phyloP scores from a whole-genome alignment of 2,888 invertebrate genomes.

The Allacma fusca region DNA sequence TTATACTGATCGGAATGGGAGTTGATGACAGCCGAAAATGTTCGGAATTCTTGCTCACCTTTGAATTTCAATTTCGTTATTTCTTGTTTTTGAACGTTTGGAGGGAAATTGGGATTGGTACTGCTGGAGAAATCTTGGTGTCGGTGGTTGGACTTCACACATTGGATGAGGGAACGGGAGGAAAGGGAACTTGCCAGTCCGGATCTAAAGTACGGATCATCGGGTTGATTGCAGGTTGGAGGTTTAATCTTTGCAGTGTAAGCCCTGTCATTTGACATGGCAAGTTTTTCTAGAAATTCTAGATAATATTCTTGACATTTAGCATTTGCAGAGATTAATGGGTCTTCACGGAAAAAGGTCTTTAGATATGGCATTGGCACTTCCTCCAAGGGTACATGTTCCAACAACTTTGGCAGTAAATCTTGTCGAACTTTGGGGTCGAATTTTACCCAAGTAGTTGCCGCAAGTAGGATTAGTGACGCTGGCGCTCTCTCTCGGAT shows the following conservation, averaged over 20 bases:
- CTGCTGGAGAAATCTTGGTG: too few relatives aligned
- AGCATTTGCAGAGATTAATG: neutral
- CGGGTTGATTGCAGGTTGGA: neutral
- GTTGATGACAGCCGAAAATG: too few relatives aligned
- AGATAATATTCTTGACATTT: constrained; percentile 6
- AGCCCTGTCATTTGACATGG: neutral
- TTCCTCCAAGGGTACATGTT: neutral
- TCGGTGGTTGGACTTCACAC: too few relatives aligned
- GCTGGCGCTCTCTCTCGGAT: too few relatives aligned
- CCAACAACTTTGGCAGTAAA: neutral
- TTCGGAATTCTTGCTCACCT: too few relatives aligned
- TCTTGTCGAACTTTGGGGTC: neutral
- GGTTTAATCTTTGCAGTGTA: neutral
- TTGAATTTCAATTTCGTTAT: too few relatives aligned
- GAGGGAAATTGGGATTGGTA: too few relatives aligned
- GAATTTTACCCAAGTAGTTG: neutral
- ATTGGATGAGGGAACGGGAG: too few relatives aligned
- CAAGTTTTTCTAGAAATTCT: constrained; percentile 5
- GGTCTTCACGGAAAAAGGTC: constrained; percentile 8
- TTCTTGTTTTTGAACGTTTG: too few relatives aligned
- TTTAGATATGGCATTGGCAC: neutral
- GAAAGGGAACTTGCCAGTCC: too few relatives aligned
- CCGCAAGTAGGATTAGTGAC: neutral
- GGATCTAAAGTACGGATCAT: neutral
- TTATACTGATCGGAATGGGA: too few relatives aligned